Evolutionary conservation across 2,113 vertebrate species (phyloP).

Genomic region (Tamias sibiricus): DNA sequence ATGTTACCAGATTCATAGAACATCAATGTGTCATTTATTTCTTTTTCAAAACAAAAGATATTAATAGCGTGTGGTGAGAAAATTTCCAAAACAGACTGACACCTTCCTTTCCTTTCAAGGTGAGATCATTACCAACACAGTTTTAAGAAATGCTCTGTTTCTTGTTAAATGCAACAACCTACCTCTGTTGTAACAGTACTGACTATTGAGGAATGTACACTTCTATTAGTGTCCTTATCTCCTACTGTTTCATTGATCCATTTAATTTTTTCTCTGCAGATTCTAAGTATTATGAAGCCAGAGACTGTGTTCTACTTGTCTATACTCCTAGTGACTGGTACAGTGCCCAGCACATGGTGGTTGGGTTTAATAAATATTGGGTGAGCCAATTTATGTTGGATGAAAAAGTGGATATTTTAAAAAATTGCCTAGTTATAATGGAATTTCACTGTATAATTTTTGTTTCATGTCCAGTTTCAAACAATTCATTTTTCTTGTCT

Average conservation of each 20-base stretch:
- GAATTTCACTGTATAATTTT: conserved; percentile 62
- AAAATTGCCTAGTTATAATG: conserved; percentile 15
- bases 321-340: background rate
- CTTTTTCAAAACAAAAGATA: conserved; percentile 32
- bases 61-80: background rate
- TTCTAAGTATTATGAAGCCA: background rate
- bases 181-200: background rate
- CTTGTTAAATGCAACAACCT: background rate
- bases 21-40: conserved; percentile 15
- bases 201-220: background rate
- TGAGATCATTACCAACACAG: background rate
- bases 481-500: conserved; percentile 61
- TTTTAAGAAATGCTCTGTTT: background rate
- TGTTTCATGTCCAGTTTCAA: conserved; percentile 63
- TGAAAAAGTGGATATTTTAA: conserved; percentile 2
- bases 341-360: background rate
- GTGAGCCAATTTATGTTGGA: conserved; percentile 13
- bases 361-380: background rate
- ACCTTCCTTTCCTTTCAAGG: conserved; percentile 26
- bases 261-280: background rate
- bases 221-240: background rate
- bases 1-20: background rate
- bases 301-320: background rate
- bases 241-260: background rate
- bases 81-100: background rate